A percentile compares a stretch with the other conserved stretches of the same genome.
Conservation (phyloP, 1,140 invertebrate species). For the Hirudo medicinalis region DNA sequence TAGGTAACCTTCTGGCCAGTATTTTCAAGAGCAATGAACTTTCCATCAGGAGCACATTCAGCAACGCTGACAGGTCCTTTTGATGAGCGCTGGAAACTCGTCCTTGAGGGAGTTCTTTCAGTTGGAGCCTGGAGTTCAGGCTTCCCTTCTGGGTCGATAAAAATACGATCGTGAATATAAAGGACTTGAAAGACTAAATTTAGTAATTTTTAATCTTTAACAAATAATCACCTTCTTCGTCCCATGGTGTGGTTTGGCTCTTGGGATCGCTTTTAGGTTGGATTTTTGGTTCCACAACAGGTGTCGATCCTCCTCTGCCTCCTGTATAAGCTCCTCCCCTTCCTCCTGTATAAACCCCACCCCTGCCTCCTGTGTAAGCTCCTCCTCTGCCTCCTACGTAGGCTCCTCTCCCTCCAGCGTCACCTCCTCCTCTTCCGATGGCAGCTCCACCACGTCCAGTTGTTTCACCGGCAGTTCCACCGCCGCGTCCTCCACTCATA, state of each 20-base stretch:
- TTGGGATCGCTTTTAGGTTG: not conserved
- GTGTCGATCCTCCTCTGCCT: not conserved
- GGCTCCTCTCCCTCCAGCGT: constrained; percentile 1
- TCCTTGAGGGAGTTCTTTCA: constrained; percentile 8
- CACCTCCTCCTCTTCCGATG: not conserved
- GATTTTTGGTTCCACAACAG: not conserved
- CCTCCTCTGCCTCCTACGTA: not conserved
- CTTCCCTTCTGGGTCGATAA: not conserved
- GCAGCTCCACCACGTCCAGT: not conserved
- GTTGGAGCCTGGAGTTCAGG: not conserved
- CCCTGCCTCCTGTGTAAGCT: not conserved
- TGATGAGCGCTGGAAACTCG: constrained; percentile 17
- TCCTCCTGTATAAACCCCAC: not conserved
- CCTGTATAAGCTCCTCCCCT: constrained; percentile 6
- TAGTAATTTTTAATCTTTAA: not conserved
- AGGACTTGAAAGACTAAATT: not conserved
- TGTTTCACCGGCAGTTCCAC: not conserved
- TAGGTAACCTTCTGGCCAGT: constrained; percentile 15
- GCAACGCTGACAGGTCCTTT: constrained; percentile 15
- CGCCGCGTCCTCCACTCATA: not conserved
- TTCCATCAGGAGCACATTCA: constrained; percentile 17
- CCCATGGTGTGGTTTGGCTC: not conserved
- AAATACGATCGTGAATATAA: not conserved
- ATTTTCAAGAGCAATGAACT: constrained; percentile 17
- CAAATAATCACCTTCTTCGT: not conserved